phyloP scores from a whole-genome alignment of 2,113 vertebrate species.

The Mus pahari region DNA sequence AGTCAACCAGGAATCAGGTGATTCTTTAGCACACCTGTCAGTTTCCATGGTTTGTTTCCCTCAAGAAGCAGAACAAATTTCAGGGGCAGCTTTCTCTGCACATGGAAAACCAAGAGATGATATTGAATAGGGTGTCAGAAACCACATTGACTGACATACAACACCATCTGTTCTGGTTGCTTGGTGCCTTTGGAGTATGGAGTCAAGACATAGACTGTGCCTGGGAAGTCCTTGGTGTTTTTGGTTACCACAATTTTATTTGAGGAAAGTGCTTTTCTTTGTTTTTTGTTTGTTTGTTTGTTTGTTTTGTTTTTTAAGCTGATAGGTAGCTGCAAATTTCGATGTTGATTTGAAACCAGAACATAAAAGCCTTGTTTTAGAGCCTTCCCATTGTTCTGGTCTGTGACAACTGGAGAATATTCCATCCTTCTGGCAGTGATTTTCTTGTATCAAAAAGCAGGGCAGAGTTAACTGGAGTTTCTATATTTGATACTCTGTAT shows the following conservation, averaged over 20 bases:
- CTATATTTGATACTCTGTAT: neutral
- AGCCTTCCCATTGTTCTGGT: neutral
- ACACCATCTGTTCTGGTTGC: too few species aligned
- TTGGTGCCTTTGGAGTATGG: neutral
- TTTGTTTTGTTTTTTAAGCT: neutral
- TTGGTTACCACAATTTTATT: neutral
- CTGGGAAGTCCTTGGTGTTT: neutral
- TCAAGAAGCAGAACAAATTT: conserved; percentile 6
- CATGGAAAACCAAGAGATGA: neutral
- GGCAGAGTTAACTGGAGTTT: neutral
- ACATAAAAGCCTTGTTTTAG: neutral
- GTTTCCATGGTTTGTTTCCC: neutral
- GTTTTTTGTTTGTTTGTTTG: neutral
- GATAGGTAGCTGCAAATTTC: conserved; percentile 17
- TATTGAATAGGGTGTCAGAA: neutral
- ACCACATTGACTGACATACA: neutral
- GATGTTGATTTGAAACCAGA: conserved; percentile 26
- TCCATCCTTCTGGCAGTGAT: neutral
- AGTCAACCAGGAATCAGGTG: neutral
- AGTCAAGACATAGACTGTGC: neutral
- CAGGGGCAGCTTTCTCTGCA: neutral
- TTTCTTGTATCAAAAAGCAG: neutral
- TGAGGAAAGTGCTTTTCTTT: neutral
- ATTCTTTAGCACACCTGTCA: neutral
- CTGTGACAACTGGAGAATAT: neutral